Evolutionary conservation across 2,797 vertebrate species (phyloP).

Genomic region (Threskiornis aethiopicus): DNA sequence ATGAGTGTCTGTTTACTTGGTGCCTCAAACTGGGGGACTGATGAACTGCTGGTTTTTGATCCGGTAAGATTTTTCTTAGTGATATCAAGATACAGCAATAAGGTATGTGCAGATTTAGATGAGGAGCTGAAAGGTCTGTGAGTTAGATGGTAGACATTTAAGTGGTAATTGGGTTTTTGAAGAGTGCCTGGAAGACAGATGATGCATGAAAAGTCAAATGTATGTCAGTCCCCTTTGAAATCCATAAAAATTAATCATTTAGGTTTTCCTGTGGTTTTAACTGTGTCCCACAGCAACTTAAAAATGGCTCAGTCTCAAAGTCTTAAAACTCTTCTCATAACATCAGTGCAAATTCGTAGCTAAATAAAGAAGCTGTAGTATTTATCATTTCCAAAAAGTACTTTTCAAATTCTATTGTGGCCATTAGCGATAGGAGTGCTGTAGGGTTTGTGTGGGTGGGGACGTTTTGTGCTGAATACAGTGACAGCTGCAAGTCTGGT

Average conservation of each 20-base stretch:
- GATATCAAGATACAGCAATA: background rate
- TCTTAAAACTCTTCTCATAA: background rate
- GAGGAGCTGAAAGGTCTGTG: background rate
- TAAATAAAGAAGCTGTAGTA: background rate
- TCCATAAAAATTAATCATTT: background rate
- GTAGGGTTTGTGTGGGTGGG: background rate
- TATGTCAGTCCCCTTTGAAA: background rate
- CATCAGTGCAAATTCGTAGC: background rate
- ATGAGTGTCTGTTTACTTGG: background rate
- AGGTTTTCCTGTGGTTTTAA: background rate
- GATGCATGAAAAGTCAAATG: background rate
- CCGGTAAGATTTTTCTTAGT: background rate
- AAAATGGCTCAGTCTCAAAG: background rate
- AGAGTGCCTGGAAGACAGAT: background rate
- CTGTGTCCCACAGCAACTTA: background rate
- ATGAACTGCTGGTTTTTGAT: background rate
- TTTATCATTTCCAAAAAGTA: background rate
- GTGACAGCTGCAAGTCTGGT: constrained; percentile 21
- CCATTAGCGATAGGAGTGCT: background rate
- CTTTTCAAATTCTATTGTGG: background rate
- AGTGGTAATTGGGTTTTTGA: constrained; percentile 19
- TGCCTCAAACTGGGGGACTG: background rate
- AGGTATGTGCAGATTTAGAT: background rate
- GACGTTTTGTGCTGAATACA: background rate
- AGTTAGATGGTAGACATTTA: background rate